phyloP scores from a whole-genome alignment of 2,797 vertebrate species.

The Fistularia tabacaria region DNA sequence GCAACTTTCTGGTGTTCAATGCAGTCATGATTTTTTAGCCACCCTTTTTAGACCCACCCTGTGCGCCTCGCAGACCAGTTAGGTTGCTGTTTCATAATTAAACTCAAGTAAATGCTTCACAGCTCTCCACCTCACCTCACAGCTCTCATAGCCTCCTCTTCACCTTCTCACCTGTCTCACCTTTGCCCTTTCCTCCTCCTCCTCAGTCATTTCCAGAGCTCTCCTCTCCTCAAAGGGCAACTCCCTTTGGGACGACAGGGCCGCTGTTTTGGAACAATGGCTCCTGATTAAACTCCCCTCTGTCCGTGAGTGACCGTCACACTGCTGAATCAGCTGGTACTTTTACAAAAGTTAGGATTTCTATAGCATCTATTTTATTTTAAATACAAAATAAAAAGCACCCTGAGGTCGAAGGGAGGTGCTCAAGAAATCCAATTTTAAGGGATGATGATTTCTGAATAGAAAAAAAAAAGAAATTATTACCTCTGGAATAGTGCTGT shows the following conservation, averaged over 20 bases:
- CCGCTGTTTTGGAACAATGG: conserved; percentile 56
- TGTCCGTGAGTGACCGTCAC: conserved; percentile 40
- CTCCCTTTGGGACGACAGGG: conserved; percentile 41
- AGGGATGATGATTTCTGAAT: too few species aligned
- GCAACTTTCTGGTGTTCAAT: conserved; percentile 36
- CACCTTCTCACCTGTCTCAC: conserved; percentile 24
- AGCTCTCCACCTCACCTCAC: neutral
- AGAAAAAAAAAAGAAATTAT: too few species aligned
- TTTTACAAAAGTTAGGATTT: neutral
- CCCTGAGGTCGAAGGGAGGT: too few species aligned
- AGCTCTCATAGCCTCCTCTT: conserved; percentile 12
- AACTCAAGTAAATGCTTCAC: conserved; percentile 8
- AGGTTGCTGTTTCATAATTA: conserved; percentile 5
- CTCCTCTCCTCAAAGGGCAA: conserved; percentile 31
- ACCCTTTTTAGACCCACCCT: conserved; percentile 14
- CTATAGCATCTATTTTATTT: too few species aligned
- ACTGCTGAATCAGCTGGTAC: conserved; percentile 43
- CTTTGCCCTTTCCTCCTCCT: conserved; percentile 34
- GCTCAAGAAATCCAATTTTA: too few species aligned
- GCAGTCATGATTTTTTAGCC: conserved; percentile 30
- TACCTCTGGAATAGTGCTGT: too few species aligned
- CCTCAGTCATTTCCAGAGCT: conserved; percentile 18
- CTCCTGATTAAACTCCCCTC: conserved; percentile 56
- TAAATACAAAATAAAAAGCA: too few species aligned
- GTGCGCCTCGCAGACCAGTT: conserved; percentile 3